phyloP scores from a whole-genome alignment of 2,113 vertebrate species.

The Epinephelus fuscoguttatus region DNA sequence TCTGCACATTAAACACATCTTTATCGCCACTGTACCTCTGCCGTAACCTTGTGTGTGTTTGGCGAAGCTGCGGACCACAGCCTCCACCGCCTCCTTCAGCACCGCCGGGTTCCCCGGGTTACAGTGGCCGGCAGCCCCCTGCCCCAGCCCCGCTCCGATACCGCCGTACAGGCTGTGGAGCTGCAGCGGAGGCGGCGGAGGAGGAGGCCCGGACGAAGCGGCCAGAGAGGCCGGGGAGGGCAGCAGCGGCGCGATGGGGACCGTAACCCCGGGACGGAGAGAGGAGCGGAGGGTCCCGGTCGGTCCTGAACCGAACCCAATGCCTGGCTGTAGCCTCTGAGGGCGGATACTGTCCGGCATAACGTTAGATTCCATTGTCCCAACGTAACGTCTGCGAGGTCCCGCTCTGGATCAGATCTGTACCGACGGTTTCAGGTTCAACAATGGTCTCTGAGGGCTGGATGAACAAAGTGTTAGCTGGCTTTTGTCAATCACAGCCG shows the following conservation, averaged over 20 bases:
- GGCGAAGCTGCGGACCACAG: slow-evolving; percentile 96
- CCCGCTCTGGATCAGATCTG: slow-evolving; percentile 20
- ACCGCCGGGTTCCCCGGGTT: slow-evolving; percentile 90
- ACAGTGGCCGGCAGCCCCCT: slow-evolving; percentile 78
- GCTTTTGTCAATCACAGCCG: slow-evolving; percentile 50
- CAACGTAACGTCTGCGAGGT: slow-evolving; percentile 63
- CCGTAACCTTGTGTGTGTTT: slow-evolving; percentile 98
- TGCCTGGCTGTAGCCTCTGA: slow-evolving; percentile 90
- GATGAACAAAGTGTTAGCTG: background rate
- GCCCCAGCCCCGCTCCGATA: slow-evolving; percentile 79
- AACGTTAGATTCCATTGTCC: slow-evolving; percentile 89
- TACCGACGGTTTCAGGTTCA: background rate
- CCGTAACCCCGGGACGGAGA: slow-evolving; percentile 85
- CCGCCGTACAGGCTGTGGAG: slow-evolving; percentile 86
- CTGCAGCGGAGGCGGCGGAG: slow-evolving; percentile 86
- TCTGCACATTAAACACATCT: background rate
- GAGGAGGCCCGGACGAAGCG: slow-evolving; percentile 84
- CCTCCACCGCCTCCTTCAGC: slow-evolving; percentile 95
- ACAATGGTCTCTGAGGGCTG: background rate
- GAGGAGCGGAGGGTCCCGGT: slow-evolving; percentile 85
- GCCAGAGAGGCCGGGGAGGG: slow-evolving; percentile 76
- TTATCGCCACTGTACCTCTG: slow-evolving; percentile 84
- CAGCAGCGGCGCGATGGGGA: slow-evolving; percentile 78
- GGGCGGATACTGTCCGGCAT: slow-evolving; percentile 91
- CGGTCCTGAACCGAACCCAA: slow-evolving; percentile 81